Base-by-base conservation (phyloP, 2,888 invertebrate genomes). In the Aleiodes alternator region DNA sequence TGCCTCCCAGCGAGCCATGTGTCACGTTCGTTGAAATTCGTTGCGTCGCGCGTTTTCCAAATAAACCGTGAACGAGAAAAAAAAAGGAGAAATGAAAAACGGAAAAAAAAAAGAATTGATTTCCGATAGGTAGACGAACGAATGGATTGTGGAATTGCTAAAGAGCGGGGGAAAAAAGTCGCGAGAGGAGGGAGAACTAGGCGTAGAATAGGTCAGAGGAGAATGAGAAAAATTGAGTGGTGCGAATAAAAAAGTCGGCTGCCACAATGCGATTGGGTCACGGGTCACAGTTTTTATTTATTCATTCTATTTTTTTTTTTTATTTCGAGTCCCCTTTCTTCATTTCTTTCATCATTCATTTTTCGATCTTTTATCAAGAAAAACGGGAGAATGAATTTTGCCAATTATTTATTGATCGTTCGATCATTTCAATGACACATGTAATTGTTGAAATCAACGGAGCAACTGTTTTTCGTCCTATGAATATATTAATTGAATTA, bases 401-500 rank as follows among this genome's bases (percentile, higher is more conserved):
- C 14, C 12, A 43, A 61, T 43, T 43, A 43, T 8, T 43, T 43
- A 43, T 43, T 11, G 43, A 43, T 43, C 3, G 6, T 38, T 3
- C 8, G 43, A 43, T 43, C 9, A 43, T 8, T 43, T 43, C 11
- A 5, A 43, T 43, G 43, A 77, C 76, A 72, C 23, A 61, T 70
- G 73, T 76, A 78, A 78, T 78, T 69, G 71, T 55, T 57, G 55
- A 48, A 64, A 59, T 59, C 57, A 4, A 69, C 69, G 53, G 73
- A 64, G 66, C 38, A 68, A 72, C 51, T 76, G 57, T 69, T 4
- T 71, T 66, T 72, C 61, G 77, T 78, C 78, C 81, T 81, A 85
- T 82, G 83, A 85, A 84, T 84, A 82, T 79, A 83, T 84, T 84
- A 84, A 83, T 83, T 79, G 81, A 83, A 83, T 83, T 81, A 84